Evolutionary conservation across 2,797 vertebrate species (phyloP).

Genomic region (Adrianichthys oophorus): DNA sequence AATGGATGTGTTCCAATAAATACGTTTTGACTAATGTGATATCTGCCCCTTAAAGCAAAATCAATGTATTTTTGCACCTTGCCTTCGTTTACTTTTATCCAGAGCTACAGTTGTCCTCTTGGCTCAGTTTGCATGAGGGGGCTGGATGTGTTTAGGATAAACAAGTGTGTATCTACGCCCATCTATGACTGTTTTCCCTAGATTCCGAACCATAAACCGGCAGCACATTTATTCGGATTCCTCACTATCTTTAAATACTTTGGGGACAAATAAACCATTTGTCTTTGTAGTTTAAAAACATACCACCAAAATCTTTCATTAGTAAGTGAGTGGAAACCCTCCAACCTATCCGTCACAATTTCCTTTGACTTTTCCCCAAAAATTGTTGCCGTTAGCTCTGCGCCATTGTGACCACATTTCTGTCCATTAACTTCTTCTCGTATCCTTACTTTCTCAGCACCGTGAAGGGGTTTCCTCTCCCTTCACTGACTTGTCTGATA

Average conservation of each 20-base stretch:
- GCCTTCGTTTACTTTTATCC: not conserved
- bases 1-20: too few relatives aligned
- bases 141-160: not conserved
- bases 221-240: not conserved
- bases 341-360: conserved; percentile 19
- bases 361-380: conserved; percentile 25
- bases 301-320: not conserved
- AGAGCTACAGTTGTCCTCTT: not conserved
- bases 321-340: conserved; percentile 14
- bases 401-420: conserved; percentile 60
- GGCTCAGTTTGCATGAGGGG: not conserved
- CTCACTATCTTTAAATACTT: not conserved
- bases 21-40: conserved; percentile 15
- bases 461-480: conserved; percentile 60
- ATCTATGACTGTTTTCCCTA: not conserved
- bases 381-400: conserved; percentile 51
- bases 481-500: conserved; percentile 78
- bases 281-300: not conserved
- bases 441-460: conserved; percentile 48
- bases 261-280: too few relatives aligned
- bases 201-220: not conserved
- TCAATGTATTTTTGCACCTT: not conserved
- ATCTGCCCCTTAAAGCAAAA: not conserved
- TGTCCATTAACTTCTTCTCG: conserved; percentile 70
- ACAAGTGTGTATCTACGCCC: too few relatives aligned